Evolutionary conservation across 2,888 invertebrate species (phyloP).

Genomic region (Lapara coniferarum): DNA sequence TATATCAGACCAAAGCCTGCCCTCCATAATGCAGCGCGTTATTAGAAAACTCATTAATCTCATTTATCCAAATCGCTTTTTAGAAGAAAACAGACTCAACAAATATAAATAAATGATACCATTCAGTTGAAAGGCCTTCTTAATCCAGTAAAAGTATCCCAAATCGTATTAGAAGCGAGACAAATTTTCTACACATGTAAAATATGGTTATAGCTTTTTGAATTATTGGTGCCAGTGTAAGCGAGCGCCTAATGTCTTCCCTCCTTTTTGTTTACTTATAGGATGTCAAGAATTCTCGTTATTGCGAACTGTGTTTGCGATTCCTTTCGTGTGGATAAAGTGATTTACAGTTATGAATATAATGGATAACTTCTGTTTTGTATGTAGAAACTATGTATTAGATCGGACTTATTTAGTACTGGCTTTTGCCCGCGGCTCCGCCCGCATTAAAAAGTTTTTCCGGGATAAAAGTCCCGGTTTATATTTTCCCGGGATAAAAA

Average conservation of each 20-base stretch:
- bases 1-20: neutral
- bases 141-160: slow-evolving; percentile 52
- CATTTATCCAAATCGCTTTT: slow-evolving; percentile 22
- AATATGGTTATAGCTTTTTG: slow-evolving; percentile 41
- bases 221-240: slow-evolving; percentile 24
- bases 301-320: neutral
- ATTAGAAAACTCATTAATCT: slow-evolving; percentile 26
- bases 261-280: neutral
- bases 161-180: slow-evolving; percentile 51
- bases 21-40: slow-evolving; percentile 9
- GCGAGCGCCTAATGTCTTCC: slow-evolving; percentile 22
- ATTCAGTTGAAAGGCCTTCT: slow-evolving; percentile 46
- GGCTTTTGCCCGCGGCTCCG: too few species aligned
- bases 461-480: too few species aligned
- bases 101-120: slow-evolving; percentile 53
- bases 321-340: neutral
- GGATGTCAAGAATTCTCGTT: neutral
- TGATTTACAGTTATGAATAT: neutral
- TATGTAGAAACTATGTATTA: too few species aligned
- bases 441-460: too few species aligned
- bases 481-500: too few species aligned
- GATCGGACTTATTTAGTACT: too few species aligned
- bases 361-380: neutral
- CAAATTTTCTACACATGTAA: slow-evolving; percentile 52
- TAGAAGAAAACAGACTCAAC: slow-evolving; percentile 33